phyloP scores from a whole-genome alignment of 2,888 invertebrate genomes.

The Euplexia lucipara region DNA sequence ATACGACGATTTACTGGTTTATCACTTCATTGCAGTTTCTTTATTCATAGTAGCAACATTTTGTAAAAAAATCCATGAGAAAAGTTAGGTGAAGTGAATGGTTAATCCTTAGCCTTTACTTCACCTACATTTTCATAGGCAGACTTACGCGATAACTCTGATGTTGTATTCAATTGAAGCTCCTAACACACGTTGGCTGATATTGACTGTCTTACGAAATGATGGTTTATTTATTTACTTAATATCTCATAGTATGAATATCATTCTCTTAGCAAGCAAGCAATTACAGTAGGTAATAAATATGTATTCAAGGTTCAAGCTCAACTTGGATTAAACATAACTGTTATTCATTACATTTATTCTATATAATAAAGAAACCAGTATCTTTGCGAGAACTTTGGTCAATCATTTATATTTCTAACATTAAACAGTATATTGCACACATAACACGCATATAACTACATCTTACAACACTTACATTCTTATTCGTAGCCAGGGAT shows the following conservation, averaged over 20 bases:
- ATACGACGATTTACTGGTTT: background rate
- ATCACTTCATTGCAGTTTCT: no score
- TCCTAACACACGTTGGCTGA: background rate
- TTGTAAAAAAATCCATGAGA: no score
- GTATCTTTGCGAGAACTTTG: constrained; percentile 38
- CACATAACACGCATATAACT: constrained; percentile 49
- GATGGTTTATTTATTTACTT: constrained; percentile 41
- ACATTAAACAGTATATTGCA: constrained; percentile 43
- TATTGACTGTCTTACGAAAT: constrained; percentile 1
- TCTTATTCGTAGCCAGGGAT: no score
- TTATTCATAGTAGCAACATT: no score
- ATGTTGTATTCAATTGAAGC: background rate
- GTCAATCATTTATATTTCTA: constrained; percentile 38
- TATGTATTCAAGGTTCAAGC: constrained; percentile 29
- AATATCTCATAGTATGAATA: constrained; percentile 45
- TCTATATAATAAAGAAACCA: constrained; percentile 31
- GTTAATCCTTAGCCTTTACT: no score
- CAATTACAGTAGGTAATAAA: constrained; percentile 38
- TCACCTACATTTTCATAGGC: no score
- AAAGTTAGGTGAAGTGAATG: no score
- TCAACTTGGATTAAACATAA: constrained; percentile 28
- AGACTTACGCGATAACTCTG: no score
- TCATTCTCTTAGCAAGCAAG: constrained; percentile 24
- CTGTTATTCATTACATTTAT: constrained; percentile 22
- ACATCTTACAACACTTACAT: constrained; percentile 44